These are phyloP conservation scores for Hypselothyrea guttata DNA, from an alignment of 2,888 invertebrate genomes.

Conservation along the genomic window DNA sequence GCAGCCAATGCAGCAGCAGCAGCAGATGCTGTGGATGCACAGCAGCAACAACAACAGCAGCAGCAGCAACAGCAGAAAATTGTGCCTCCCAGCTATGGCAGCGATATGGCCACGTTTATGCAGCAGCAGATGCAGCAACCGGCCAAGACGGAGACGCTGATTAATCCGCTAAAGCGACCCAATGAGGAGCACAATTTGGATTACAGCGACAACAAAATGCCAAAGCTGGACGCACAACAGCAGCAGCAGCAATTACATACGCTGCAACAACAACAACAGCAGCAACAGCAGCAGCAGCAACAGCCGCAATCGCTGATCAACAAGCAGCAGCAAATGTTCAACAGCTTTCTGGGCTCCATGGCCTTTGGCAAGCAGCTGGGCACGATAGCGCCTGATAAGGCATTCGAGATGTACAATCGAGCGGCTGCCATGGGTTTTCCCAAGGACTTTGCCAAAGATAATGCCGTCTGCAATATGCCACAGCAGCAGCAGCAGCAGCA, in stretches of 20 bases:
- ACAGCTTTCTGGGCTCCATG: conserved; percentile 81
- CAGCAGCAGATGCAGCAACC: conserved; percentile 77
- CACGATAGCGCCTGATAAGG: conserved; percentile 80
- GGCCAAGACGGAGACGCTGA: conserved; percentile 53
- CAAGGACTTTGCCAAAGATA: conserved; percentile 79
- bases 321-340: conserved; percentile 81
- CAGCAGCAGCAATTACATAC: conserved; percentile 58
- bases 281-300: conserved; percentile 37
- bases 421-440: conserved; percentile 81
- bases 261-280: conserved; percentile 35
- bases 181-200: conserved; percentile 73
- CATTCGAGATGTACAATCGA: conserved; percentile 82
- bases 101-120: conserved; percentile 79
- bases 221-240: conserved; percentile 70
- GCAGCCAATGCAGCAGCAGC: conserved; percentile 64
- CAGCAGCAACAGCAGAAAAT: conserved; percentile 55
- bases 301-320: conserved; percentile 60
- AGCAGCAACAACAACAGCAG: conserved; percentile 46
- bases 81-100: conserved; percentile 61
- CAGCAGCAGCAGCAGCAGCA: conserved; percentile 57
- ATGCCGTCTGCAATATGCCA: conserved; percentile 61
- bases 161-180: conserved; percentile 72
- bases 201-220: conserved; percentile 74
- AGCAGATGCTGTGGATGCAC: conserved; percentile 45
- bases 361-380: conserved; percentile 79